Evolutionary conservation across 2,113 vertebrate genomes (phyloP).

Genomic region (Antechinus stuartii): DNA sequence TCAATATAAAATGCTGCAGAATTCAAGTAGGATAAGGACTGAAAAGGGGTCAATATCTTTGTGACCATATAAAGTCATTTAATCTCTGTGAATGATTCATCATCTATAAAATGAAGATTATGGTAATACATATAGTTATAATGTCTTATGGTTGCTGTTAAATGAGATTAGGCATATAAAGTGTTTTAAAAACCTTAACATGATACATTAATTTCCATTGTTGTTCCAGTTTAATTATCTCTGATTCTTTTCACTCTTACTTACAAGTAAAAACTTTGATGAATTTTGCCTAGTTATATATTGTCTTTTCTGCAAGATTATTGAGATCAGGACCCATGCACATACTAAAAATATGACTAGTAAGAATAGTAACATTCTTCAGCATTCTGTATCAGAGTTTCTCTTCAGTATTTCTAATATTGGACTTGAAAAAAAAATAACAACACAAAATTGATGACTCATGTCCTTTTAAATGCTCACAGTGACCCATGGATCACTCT

Average conservation of each 20-base stretch:
- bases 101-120: not conserved
- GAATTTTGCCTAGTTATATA: slow-evolving; percentile 31
- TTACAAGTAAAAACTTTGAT: slow-evolving; percentile 37
- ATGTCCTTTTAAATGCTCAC: not conserved
- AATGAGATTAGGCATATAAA: not conserved
- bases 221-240: slow-evolving; percentile 10
- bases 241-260: slow-evolving; percentile 2
- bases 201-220: slow-evolving; percentile 22
- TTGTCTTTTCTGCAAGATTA: not conserved
- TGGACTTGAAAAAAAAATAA: not conserved
- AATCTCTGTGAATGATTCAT: not conserved
- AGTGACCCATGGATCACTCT: not conserved
- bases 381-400: slow-evolving; percentile 1
- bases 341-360: no score
- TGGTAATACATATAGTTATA: not conserved
- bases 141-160: not conserved
- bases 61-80: not conserved
- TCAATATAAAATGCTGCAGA: no score
- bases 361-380: not conserved
- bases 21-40: not conserved
- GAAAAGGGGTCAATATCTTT: not conserved
- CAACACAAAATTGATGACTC: not conserved
- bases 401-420: not conserved
- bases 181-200: not conserved
- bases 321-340: slow-evolving; percentile 20